Conservation (phyloP, 2,113 vertebrate genomes). For the Sitta europaea region DNA sequence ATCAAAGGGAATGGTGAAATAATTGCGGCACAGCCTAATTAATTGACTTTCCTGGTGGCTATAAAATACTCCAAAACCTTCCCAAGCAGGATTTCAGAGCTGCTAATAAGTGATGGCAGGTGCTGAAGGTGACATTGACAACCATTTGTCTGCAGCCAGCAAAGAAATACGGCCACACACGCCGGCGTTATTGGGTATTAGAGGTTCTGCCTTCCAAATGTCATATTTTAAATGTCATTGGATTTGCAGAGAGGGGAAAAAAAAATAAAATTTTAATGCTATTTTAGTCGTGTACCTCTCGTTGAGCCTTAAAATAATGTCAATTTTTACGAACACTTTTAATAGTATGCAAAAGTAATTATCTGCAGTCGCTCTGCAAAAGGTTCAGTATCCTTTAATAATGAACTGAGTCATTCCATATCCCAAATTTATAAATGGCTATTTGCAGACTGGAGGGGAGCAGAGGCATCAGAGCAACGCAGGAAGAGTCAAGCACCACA, state of each 20-base stretch:
- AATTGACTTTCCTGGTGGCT: constrained; percentile 55
- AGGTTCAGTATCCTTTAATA: constrained; percentile 19
- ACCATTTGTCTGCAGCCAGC: background rate
- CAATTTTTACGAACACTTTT: constrained; percentile 43
- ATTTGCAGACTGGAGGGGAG: background rate
- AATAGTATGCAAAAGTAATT: constrained; percentile 50
- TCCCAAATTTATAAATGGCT: background rate
- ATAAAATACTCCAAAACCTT: constrained; percentile 13
- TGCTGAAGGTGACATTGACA: constrained; percentile 57
- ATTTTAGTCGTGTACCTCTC: constrained; percentile 11
- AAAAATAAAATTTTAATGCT: constrained; percentile 45
- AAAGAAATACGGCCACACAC: background rate
- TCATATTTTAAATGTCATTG: constrained; percentile 41
- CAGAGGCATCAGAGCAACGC: background rate
- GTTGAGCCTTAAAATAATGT: constrained; percentile 46
- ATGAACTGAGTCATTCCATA: constrained; percentile 16
- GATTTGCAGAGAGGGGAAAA: background rate
- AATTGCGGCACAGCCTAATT: constrained; percentile 17
- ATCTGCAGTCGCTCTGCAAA: constrained; percentile 10
- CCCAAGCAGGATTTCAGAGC: background rate
- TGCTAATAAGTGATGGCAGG: constrained; percentile 1
- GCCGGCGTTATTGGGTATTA: background rate
- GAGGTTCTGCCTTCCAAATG: constrained; percentile 31
- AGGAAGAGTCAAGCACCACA: background rate
- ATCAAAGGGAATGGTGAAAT: background rate